A percentile compares a stretch with the other conserved stretches of the same genome.
phyloP scores from a whole-genome alignment of 2,113 vertebrate species.

The Sterrhoptilus dennistouni region DNA sequence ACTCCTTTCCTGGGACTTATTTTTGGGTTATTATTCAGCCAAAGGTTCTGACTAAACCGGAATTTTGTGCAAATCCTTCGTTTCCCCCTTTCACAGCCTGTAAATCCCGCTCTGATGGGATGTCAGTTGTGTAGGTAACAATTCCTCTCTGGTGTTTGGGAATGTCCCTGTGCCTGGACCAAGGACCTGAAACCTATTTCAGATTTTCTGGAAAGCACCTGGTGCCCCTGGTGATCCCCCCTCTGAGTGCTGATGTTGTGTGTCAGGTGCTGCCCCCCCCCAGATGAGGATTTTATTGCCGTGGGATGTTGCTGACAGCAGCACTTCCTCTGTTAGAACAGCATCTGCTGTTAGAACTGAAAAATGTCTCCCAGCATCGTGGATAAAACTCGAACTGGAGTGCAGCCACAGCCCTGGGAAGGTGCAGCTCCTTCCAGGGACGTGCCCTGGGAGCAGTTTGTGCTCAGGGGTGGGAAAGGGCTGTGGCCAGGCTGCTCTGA shows the following conservation, averaged over 20 bases:
- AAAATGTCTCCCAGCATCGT: neutral
- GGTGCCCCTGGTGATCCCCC: neutral
- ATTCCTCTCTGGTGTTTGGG: neutral
- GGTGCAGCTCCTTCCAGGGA: neutral
- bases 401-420: neutral
- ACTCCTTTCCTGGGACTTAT: neutral
- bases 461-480: neutral
- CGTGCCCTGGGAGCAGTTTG: rapidly evolving
- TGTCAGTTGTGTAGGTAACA: rapidly evolving
- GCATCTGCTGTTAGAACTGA: neutral
- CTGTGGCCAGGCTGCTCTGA: neutral
- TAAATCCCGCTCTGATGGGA: rapidly evolving
- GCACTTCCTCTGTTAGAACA: neutral
- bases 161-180: neutral
- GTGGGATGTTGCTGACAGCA: neutral
- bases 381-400: neutral
- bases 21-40: neutral
- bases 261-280: neutral
- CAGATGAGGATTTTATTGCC: neutral
- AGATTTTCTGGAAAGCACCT: neutral
- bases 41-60: neutral
- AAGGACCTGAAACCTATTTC: neutral
- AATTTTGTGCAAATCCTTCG: neutral
- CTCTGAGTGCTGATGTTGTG: neutral
- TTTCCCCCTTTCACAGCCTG: neutral